A percentile compares a stretch with the other conserved stretches of the same genome.
phyloP scores from a whole-genome alignment of 2,113 vertebrate genomes.

The Sardina pilchardus region DNA sequence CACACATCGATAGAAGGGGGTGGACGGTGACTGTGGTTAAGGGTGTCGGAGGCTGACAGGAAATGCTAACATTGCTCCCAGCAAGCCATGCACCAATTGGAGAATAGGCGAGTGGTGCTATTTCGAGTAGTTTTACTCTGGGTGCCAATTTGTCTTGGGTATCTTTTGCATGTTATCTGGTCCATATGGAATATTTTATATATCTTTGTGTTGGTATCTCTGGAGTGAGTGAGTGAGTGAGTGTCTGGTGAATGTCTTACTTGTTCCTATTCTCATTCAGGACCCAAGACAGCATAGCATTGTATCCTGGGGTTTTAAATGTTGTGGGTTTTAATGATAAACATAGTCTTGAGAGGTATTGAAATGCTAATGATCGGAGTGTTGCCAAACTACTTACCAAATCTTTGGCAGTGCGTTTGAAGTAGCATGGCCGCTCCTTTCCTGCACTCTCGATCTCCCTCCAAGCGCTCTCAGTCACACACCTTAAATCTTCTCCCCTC shows the following conservation, averaged over 20 bases:
- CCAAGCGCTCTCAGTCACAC: background rate
- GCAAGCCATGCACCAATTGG: background rate
- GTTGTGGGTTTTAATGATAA: slow-evolving; percentile 1
- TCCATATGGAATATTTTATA: background rate
- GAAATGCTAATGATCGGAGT: slow-evolving; percentile 25
- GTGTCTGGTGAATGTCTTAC: background rate
- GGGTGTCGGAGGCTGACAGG: background rate
- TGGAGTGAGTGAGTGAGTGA: background rate
- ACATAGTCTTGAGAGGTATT: slow-evolving; percentile 23
- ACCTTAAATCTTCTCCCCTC: background rate
- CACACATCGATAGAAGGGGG: slow-evolving; percentile 1
- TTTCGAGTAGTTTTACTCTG: background rate
- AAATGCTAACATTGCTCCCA: background rate
- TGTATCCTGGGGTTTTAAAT: background rate
- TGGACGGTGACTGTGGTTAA: background rate
- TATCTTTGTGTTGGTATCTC: background rate
- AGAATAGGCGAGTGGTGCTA: background rate
- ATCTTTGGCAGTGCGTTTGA: background rate
- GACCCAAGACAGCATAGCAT: background rate
- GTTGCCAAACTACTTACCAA: slow-evolving; percentile 2
- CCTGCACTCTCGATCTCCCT: background rate
- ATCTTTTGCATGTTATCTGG: background rate
- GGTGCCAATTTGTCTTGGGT: background rate
- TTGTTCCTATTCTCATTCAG: background rate
- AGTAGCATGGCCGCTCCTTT: background rate